Percentiles rank a stretch among this genome's conserved stretches.
Conservation (phyloP, 1,140 invertebrate genomes). For the Drosophila burlai region DNA sequence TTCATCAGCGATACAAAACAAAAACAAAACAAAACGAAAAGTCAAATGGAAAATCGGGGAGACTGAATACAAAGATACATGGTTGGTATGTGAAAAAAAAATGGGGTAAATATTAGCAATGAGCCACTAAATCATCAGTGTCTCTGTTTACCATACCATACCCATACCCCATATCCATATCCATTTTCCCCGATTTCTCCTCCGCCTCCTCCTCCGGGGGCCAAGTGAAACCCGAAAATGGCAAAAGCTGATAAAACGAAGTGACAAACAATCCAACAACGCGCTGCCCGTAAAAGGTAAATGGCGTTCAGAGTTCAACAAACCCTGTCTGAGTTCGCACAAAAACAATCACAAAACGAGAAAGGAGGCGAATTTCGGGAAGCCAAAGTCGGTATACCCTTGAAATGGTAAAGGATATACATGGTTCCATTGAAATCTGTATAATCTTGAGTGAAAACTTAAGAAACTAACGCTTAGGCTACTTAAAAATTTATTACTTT, state of each 20-base stretch:
- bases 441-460: not conserved
- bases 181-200: slow-evolving; percentile 2
- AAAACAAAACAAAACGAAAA: not conserved
- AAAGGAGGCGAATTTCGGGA: not conserved
- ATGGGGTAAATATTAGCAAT: slow-evolving; percentile 48
- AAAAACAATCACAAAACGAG: slow-evolving; percentile 20
- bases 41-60: slow-evolving; percentile 6
- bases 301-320: slow-evolving; percentile 45
- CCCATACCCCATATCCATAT: slow-evolving; percentile 27
- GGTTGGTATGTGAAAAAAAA: not conserved
- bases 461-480: not conserved
- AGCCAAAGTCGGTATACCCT: not conserved
- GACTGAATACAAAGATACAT: not conserved
- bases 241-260: slow-evolving; percentile 56
- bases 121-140: slow-evolving; percentile 57
- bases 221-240: slow-evolving; percentile 57
- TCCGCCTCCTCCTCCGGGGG: not conserved
- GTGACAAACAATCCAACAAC: slow-evolving; percentile 36
- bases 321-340: slow-evolving; percentile 19
- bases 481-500: not conserved
- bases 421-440: not conserved
- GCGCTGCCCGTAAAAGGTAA: slow-evolving; percentile 42
- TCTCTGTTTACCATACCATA: slow-evolving; percentile 36
- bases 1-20: slow-evolving; percentile 46
- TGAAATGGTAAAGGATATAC: not conserved